A percentile compares a stretch with the other conserved stretches of the same genome.
Conservation (phyloP, 1,140 invertebrate species). For the Drosophila rhopaloa region DNA sequence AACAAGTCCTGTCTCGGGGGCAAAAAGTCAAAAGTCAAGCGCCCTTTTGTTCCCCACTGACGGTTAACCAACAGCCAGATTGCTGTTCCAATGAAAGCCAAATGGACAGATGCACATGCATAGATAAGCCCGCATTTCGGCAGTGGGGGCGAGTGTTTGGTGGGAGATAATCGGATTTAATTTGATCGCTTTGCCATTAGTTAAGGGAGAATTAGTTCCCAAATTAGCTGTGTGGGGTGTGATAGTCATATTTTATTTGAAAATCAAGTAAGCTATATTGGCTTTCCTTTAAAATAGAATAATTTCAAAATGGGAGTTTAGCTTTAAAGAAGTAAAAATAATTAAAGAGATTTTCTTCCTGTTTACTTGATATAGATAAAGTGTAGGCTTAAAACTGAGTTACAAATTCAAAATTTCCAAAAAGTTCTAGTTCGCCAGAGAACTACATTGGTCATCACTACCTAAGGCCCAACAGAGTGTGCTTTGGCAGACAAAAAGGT, state of each 20-base stretch:
- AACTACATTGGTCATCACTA: neutral
- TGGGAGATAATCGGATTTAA: conserved; percentile 22
- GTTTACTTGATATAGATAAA: too few relatives aligned
- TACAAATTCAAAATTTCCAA: neutral
- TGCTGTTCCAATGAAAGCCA: neutral
- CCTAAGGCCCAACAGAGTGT: neutral
- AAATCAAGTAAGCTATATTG: too few relatives aligned
- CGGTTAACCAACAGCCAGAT: conserved; percentile 18
- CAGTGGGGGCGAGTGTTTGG: conserved; percentile 1
- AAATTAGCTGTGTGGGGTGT: neutral
- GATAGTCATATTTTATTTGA: too few relatives aligned
- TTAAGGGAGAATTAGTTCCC: neutral
- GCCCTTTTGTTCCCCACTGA: conserved; percentile 19
- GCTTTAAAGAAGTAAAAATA: too few relatives aligned
- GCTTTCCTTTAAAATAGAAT: too few relatives aligned
- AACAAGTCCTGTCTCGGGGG: conserved; percentile 11
- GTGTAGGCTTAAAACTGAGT: neutral
- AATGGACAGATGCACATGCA: conserved; percentile 35
- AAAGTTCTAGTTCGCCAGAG: neutral
- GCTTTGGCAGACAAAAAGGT: conserved; percentile 10
- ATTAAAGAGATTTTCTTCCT: too few relatives aligned
- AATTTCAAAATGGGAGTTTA: too few relatives aligned
- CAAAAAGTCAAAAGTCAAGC: conserved; percentile 34
- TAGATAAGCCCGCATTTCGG: conserved; percentile 31
- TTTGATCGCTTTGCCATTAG: neutral